Evolutionary conservation across 2,888 invertebrate species (phyloP).

Genomic region (Acleris sparsana): DNA sequence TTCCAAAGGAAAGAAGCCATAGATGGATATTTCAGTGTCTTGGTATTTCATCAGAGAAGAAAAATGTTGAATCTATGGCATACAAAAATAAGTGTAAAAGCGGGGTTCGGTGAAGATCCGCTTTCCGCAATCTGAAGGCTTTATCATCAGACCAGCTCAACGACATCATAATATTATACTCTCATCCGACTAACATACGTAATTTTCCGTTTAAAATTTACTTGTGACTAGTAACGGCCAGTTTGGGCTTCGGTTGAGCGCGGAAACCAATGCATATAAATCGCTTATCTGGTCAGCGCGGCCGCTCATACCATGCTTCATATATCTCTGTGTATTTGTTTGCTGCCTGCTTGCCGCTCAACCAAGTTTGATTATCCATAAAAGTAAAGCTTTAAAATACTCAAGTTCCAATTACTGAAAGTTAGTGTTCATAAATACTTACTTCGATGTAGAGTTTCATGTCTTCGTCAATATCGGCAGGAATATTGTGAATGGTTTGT

Average conservation of each 20-base stretch:
- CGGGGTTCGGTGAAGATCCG: too few species aligned
- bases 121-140: too few species aligned
- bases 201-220: too few species aligned
- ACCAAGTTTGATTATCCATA: too few species aligned
- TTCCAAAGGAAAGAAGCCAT: conserved; percentile 64
- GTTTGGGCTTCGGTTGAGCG: too few species aligned
- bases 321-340: not conserved
- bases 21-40: conserved; percentile 59
- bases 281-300: too few species aligned
- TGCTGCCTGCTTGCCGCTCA: too few species aligned
- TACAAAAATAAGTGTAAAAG: not conserved
- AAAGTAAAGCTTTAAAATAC: not conserved
- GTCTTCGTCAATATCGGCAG: conserved; percentile 5
- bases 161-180: too few species aligned
- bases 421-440: not conserved
- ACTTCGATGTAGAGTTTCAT: conserved; percentile 17
- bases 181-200: too few species aligned
- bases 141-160: too few species aligned
- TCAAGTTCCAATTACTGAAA: not conserved
- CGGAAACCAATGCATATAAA: too few species aligned
- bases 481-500: conserved; percentile 17
- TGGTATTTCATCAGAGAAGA: conserved; percentile 60
- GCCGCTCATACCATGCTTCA: not conserved
- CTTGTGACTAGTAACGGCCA: too few species aligned
- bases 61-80: conserved; percentile 68